Conservation (phyloP, 2,797 vertebrate genomes). For the Phoebastria nigripes region DNA sequence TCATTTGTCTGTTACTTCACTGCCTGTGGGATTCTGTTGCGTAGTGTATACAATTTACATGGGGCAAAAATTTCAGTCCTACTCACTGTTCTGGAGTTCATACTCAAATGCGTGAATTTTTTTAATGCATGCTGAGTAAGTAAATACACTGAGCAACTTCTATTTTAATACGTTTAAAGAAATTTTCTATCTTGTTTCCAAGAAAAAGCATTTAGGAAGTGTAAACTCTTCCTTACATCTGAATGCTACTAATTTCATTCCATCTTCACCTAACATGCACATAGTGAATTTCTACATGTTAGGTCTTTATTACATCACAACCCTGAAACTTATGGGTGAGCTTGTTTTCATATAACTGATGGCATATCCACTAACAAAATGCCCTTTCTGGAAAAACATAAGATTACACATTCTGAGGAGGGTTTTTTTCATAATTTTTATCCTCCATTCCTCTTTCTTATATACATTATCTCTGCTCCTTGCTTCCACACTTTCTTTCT, state of each 20-base stretch:
- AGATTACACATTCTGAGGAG: neutral
- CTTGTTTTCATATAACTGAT: neutral
- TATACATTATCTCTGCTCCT: neutral
- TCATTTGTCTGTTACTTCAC: neutral
- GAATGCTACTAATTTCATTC: neutral
- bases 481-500: neutral
- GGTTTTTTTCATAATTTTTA: neutral
- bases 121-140: neutral
- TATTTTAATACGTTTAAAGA: neutral
- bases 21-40: neutral
- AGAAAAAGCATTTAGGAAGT: neutral
- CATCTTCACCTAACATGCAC: neutral
- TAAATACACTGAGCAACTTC: neutral
- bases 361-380: neutral
- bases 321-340: neutral
- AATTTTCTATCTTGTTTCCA: neutral
- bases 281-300: neutral
- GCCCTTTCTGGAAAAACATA: neutral
- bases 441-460: neutral
- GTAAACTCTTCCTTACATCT: neutral
- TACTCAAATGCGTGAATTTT: neutral
- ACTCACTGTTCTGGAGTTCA: neutral
- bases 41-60: neutral
- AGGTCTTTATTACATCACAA: neutral
- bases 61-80: neutral